Percentiles rank a stretch among this genome's conserved stretches.
phyloP scores from a whole-genome alignment of 2,888 invertebrate genomes.

The Byasa hedistus region DNA sequence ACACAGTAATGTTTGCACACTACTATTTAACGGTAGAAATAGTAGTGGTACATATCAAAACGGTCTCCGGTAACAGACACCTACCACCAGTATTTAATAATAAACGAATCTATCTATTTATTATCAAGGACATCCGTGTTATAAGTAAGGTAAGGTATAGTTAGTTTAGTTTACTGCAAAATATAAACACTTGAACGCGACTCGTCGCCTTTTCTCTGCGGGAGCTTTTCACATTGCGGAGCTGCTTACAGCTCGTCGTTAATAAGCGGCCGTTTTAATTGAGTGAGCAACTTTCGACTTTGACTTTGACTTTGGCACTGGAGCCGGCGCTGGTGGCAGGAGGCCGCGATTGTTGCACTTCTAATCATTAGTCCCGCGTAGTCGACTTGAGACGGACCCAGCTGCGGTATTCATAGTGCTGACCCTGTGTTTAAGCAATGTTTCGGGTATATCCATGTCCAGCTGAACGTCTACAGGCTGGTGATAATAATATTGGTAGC shows the following conservation, averaged over 20 bases:
- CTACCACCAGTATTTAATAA: too few species aligned
- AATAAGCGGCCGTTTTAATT: slow-evolving; percentile 12
- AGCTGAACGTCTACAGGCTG: too few species aligned
- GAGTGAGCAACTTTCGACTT: slow-evolving; percentile 20
- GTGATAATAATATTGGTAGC: too few species aligned
- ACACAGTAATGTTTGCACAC: too few species aligned
- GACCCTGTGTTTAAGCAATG: background rate
- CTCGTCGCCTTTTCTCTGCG: slow-evolving; percentile 7
- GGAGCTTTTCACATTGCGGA: slow-evolving; percentile 1
- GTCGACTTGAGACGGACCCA: slow-evolving; percentile 16
- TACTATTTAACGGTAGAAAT: too few species aligned
- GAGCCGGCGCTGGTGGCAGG: slow-evolving; percentile 32
- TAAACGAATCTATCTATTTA: too few species aligned
- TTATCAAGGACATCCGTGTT: too few species aligned
- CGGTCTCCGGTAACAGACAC: too few species aligned
- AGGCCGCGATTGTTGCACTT: slow-evolving; percentile 41
- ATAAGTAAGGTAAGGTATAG: too few species aligned
- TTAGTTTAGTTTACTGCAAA: background rate
- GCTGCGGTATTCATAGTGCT: slow-evolving; percentile 9
- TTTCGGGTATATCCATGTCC: background rate
- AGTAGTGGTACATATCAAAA: too few species aligned
- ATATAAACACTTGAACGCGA: background rate
- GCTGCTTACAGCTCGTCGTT: background rate
- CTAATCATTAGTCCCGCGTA: slow-evolving; percentile 38
- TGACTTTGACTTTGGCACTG: slow-evolving; percentile 22